A percentile compares a stretch with the other conserved stretches of the same genome.
phyloP scores from a whole-genome alignment of 2,888 invertebrate species.

The Leptopilina myrica region DNA sequence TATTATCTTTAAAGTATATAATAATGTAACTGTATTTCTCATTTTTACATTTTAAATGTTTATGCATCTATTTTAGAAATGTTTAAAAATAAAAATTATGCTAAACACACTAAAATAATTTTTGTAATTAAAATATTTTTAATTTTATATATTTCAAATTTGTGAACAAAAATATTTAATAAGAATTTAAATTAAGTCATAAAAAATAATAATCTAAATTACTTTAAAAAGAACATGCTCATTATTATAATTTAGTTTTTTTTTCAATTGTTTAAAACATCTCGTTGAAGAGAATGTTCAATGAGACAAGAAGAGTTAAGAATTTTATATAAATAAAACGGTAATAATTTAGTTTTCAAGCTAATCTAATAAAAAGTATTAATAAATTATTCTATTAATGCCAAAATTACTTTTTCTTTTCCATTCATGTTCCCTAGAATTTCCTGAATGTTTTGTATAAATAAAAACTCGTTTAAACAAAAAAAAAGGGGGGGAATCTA shows the following conservation, averaged over 20 bases:
- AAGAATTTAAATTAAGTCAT: no score
- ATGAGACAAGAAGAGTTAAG: not conserved
- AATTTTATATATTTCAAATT: no score
- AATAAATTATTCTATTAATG: not conserved
- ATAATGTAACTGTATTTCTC: not conserved
- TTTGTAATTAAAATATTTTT: not conserved
- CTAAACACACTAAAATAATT: not conserved
- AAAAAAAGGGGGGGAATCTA: not conserved
- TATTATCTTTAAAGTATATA: not conserved
- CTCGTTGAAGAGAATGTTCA: no score
- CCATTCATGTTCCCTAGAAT: slow-evolving; percentile 29
- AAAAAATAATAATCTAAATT: no score
- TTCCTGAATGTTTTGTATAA: slow-evolving; percentile 18
- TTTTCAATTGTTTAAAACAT: no score
- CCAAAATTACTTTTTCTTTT: not conserved
- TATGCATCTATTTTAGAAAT: not conserved
- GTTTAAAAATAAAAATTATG: not conserved
- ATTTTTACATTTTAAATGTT: slow-evolving; percentile 1
- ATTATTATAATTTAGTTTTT: no score
- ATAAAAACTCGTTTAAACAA: slow-evolving; percentile 15
- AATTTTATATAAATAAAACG: not conserved
- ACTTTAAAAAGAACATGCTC: no score
- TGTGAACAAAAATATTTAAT: no score
- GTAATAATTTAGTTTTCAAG: not conserved
- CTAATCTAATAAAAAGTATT: not conserved